Evolutionary conservation across 2,888 invertebrate genomes (phyloP).

Genomic region (Drosophila imparisetae): DNA sequence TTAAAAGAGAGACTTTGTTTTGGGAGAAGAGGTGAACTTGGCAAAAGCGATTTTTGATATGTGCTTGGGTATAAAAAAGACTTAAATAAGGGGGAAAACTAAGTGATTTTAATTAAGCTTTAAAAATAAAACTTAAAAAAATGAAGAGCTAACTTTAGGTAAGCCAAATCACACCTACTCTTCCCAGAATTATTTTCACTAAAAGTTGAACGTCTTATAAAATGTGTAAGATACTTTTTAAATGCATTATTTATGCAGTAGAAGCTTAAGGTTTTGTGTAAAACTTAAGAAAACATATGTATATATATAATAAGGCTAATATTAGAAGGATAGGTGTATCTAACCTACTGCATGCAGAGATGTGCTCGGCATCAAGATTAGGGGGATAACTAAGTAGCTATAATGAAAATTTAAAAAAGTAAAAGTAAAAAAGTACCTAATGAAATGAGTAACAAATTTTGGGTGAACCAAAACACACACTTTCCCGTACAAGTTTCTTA

Average conservation of each 20-base stretch:
- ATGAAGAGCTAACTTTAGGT: background rate
- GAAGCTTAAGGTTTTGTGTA: background rate
- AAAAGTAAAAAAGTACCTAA: too few relatives aligned
- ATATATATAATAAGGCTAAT: background rate
- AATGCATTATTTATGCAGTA: background rate
- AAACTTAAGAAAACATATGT: background rate
- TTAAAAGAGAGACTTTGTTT: background rate
- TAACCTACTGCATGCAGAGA: background rate
- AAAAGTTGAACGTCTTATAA: background rate
- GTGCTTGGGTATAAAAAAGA: background rate
- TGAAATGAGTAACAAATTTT: background rate
- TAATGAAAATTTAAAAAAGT: background rate
- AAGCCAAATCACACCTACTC: background rate
- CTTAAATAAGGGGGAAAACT: background rate
- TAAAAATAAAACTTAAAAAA: background rate
- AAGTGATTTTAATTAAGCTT: background rate
- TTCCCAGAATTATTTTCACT: background rate
- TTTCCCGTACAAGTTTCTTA: background rate
- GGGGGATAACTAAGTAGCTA: background rate
- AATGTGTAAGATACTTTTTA: background rate
- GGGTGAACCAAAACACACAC: background rate
- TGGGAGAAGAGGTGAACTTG: too few relatives aligned
- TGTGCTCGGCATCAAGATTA: background rate
- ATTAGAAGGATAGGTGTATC: too few relatives aligned
- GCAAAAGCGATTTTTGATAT: background rate